phyloP scores from a whole-genome alignment of 2,113 vertebrate genomes.

The Agelaius tricolor region DNA sequence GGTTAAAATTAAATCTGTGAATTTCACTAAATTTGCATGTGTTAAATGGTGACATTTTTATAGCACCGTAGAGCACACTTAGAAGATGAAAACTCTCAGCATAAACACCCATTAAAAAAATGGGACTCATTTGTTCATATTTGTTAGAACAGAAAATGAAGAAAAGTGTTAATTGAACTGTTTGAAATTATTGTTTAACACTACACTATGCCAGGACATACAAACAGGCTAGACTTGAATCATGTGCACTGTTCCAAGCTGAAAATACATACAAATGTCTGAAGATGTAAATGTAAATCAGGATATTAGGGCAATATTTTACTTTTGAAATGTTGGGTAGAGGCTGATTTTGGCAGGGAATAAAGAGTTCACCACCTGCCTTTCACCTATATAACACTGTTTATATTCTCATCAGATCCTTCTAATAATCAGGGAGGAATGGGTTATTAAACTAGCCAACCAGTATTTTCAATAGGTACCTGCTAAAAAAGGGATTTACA shows the following conservation, averaged over 20 bases:
- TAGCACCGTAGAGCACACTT: neutral
- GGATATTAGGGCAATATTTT: neutral
- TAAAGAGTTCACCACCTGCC: neutral
- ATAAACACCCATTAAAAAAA: neutral
- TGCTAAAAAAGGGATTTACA: neutral
- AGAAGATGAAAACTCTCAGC: neutral
- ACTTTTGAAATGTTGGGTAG: neutral
- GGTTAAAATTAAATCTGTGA: neutral
- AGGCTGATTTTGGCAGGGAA: neutral
- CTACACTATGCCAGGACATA: neutral
- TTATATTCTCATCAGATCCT: neutral
- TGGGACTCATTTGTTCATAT: neutral
- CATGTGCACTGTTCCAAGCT: neutral
- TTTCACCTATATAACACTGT: neutral
- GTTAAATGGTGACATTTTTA: neutral
- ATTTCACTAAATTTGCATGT: neutral
- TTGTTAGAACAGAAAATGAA: neutral
- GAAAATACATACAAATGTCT: neutral
- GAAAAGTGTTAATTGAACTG: neutral
- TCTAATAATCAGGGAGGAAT: neutral
- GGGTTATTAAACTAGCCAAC: neutral
- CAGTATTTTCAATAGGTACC: neutral
- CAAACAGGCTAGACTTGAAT: neutral
- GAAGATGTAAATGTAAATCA: neutral
- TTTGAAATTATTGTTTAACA: neutral